phyloP scores from a whole-genome alignment of 2,888 invertebrate genomes.

The Orthosia incerta region DNA sequence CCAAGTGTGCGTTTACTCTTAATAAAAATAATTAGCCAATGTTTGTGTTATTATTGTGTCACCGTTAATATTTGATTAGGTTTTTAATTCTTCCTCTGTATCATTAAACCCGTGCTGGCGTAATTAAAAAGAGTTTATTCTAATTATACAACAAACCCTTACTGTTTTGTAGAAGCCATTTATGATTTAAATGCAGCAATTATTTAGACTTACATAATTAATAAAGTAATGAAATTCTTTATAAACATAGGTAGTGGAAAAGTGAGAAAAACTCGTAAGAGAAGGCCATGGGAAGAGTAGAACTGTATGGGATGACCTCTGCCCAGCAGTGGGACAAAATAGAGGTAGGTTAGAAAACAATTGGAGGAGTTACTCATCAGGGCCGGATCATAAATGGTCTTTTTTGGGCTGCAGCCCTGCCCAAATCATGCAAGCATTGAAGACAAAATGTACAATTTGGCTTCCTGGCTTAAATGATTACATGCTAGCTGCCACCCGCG shows the following conservation, averaged over 20 bases:
- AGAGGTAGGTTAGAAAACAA: too few species aligned
- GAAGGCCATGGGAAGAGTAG: not conserved
- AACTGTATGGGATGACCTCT: too few species aligned
- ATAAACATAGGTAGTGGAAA: not conserved
- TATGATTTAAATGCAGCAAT: constrained; percentile 28
- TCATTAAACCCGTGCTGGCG: constrained; percentile 41
- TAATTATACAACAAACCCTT: constrained; percentile 45
- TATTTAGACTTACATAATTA: not conserved
- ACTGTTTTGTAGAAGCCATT: constrained; percentile 22
- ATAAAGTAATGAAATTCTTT: not conserved
- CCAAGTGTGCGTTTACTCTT: constrained; percentile 38
- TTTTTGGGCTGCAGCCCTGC: too few species aligned
- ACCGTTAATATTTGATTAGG: constrained; percentile 44
- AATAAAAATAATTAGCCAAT: constrained; percentile 23
- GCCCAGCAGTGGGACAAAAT: too few species aligned
- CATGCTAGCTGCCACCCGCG: too few species aligned
- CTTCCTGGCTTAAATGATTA: too few species aligned
- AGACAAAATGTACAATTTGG: too few species aligned
- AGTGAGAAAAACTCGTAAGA: not conserved
- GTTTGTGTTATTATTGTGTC: constrained; percentile 58
- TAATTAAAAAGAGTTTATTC: constrained; percentile 50
- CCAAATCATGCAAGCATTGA: too few species aligned
- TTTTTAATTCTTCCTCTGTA: constrained; percentile 43
- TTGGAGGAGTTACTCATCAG: too few species aligned
- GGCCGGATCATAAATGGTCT: too few species aligned